These are phyloP conservation scores for Lophius americanus DNA, from an alignment of 2,797 vertebrate species.

Conservation along the genomic window DNA sequence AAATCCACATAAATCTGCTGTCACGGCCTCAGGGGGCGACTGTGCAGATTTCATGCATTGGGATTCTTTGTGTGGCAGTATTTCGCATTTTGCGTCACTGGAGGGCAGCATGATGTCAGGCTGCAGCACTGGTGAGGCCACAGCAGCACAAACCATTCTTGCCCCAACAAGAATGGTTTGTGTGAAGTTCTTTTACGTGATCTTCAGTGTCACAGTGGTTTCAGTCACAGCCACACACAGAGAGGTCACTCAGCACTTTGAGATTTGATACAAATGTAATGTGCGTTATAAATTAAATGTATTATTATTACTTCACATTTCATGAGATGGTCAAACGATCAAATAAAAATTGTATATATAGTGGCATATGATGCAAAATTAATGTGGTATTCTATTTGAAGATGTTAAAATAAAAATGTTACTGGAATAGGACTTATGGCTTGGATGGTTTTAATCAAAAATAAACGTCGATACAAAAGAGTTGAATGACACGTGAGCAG, in stretches of 20 bases:
- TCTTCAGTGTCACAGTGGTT: neutral
- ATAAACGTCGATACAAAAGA: neutral
- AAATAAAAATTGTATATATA: neutral
- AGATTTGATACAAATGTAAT: neutral
- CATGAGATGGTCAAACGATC: too few relatives aligned
- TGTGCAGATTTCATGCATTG: slow-evolving; percentile 3
- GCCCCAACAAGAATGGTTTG: neutral
- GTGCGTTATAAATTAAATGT: too few relatives aligned
- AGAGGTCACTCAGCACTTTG: neutral
- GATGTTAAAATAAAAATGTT: neutral
- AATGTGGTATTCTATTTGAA: neutral
- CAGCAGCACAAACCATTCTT: neutral
- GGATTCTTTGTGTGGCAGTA: slow-evolving; percentile 1
- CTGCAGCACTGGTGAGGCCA: neutral
- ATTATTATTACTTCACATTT: too few relatives aligned
- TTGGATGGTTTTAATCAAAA: neutral
- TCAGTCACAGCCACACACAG: neutral
- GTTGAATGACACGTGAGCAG: neutral
- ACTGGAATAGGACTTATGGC: neutral
- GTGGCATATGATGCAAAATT: neutral
- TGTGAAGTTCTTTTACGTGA: slow-evolving; percentile 18
- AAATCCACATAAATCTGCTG: slow-evolving; percentile 1
- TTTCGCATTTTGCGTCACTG: slow-evolving; percentile 40
- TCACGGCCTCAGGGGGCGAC: neutral
- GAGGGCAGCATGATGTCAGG: slow-evolving; percentile 60